phyloP scores from a whole-genome alignment of 23 tunicate genomes.

The Styela clava region DNA sequence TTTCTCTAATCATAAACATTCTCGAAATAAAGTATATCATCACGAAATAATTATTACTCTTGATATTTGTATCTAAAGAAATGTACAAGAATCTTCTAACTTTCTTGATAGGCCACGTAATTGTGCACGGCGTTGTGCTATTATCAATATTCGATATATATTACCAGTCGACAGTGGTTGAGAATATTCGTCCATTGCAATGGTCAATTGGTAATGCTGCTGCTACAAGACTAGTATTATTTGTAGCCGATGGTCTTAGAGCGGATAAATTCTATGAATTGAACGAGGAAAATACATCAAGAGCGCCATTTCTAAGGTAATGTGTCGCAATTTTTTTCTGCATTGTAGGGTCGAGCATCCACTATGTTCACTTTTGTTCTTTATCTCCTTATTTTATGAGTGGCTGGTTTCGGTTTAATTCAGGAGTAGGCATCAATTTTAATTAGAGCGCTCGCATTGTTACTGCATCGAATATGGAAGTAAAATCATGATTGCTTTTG shows the following conservation, averaged over 20 bases:
- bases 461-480: no score
- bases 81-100: not conserved
- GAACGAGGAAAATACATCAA: not conserved
- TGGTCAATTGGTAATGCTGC: not conserved
- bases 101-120: not conserved
- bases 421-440: no score
- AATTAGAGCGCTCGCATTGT: no score
- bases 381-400: no score
- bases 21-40: no score
- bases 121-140: not conserved
- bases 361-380: no score
- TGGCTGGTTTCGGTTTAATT: no score
- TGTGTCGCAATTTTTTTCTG: not conserved
- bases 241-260: conserved; percentile 25
- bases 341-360: not conserved
- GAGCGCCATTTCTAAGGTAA: conserved; percentile 26
- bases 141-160: conserved; percentile 10
- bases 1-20: no score
- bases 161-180: conserved; percentile 19
- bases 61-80: no score
- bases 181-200: conserved; percentile 2
- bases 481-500: no score
- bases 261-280: conserved; percentile 30
- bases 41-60: no score
- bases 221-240: conserved; percentile 6